Percentiles rank a stretch among this genome's conserved stretches.
These are phyloP conservation scores for Drosophila stalkeri DNA, from an alignment of 2,888 invertebrate species.

Conservation along the genomic window DNA sequence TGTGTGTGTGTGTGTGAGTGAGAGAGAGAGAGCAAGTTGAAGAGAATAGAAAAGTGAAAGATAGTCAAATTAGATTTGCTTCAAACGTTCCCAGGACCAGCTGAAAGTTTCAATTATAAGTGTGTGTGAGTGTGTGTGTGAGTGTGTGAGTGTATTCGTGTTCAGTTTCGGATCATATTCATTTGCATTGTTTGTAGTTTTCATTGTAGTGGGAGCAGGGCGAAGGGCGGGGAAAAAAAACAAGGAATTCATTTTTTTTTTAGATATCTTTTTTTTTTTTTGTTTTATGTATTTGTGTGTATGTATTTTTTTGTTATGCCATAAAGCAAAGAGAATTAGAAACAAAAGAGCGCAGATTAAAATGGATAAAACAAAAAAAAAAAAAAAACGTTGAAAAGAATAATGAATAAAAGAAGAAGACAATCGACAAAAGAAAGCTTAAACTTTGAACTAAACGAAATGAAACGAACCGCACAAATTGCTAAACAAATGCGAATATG, in stretches of 20 bases:
- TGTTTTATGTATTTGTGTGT: slow-evolving; percentile 6
- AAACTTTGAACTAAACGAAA: slow-evolving; percentile 32
- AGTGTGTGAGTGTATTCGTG: slow-evolving; percentile 21
- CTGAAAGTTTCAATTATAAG: slow-evolving; percentile 71
- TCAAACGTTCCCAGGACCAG: slow-evolving; percentile 85
- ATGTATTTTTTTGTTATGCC: slow-evolving; percentile 32
- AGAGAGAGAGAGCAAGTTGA: slow-evolving; percentile 42
- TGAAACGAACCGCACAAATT: slow-evolving; percentile 38
- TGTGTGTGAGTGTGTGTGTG: slow-evolving; percentile 13
- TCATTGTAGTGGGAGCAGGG: slow-evolving; percentile 50
- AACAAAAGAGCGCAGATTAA: slow-evolving; percentile 58
- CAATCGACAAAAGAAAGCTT: slow-evolving; percentile 32
- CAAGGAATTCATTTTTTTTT: slow-evolving; percentile 44
- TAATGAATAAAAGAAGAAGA: slow-evolving; percentile 23
- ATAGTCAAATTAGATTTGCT: slow-evolving; percentile 85
- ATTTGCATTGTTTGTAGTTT: slow-evolving; percentile 68
- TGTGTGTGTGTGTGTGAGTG: slow-evolving; percentile 19
- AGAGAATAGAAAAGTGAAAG: slow-evolving; percentile 74
- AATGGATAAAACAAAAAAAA: too few relatives aligned
- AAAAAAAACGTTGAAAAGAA: slow-evolving; percentile 39
- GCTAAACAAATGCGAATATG: slow-evolving; percentile 29
- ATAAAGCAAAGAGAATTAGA: slow-evolving; percentile 41
- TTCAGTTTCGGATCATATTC: slow-evolving; percentile 53
- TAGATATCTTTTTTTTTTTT: slow-evolving; percentile 22
- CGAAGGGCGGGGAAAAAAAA: slow-evolving; percentile 16